Conservation (phyloP, 2,797 vertebrate species). For the Hapalemur alaotrensis region DNA sequence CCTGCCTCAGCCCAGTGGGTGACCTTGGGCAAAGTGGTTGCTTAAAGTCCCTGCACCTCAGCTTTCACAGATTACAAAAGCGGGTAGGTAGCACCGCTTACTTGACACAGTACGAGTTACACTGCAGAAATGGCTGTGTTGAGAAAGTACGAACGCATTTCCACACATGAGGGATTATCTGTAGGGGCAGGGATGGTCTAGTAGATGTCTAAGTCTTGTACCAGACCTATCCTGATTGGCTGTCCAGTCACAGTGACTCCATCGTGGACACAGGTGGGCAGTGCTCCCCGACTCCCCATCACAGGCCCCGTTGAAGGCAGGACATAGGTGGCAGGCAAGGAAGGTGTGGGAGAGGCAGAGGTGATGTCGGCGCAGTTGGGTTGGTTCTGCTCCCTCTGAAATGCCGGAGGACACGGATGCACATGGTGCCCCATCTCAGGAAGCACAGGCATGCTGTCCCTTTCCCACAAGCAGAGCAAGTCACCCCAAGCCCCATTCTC, state of each 20-base stretch:
- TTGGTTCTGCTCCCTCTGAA: conserved; percentile 66
- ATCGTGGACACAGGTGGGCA: background rate
- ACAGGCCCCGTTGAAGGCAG: background rate
- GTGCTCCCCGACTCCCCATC: no score
- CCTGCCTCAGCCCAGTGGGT: background rate
- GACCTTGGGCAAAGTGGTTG: background rate
- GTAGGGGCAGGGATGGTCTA: background rate
- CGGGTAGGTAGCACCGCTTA: background rate
- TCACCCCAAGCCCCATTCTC: conserved; percentile 79
- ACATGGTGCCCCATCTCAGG: conserved; percentile 70
- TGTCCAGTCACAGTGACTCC: background rate
- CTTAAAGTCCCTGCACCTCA: background rate
- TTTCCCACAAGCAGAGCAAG: conserved; percentile 86
- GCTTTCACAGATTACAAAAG: background rate
- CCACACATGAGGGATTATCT: background rate
- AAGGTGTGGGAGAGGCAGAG: conserved; percentile 37
- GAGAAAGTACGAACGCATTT: background rate
- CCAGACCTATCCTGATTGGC: background rate
- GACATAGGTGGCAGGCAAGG: background rate
- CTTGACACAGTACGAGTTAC: background rate
- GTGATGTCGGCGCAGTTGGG: conserved; percentile 36
- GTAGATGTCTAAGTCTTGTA: background rate
- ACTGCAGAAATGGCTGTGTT: background rate
- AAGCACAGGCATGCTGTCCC: conserved; percentile 85
- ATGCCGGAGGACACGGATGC: conserved; percentile 60